These are phyloP conservation scores for Fundulus diaphanus DNA, from an alignment of 2,797 vertebrate genomes.

Conservation along the genomic window DNA sequence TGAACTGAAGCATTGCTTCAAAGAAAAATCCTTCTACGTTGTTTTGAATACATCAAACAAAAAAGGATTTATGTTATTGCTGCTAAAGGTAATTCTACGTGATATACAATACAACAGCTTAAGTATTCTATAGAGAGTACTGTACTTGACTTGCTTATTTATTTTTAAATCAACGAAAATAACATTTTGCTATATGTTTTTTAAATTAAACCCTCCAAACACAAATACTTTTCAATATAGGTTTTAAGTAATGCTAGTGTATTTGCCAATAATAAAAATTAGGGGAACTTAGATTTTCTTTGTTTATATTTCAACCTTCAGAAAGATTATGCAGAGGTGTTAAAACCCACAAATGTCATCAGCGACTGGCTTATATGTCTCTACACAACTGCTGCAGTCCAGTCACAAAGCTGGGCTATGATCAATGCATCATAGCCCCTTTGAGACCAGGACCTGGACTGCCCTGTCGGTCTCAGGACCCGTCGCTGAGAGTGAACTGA, in stretches of 20 bases:
- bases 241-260: background rate
- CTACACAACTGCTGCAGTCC: conserved; percentile 69
- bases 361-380: conserved; percentile 37
- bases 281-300: background rate
- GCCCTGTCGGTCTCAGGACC: conserved; percentile 89
- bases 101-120: no score
- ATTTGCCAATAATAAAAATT: background rate
- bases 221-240: background rate
- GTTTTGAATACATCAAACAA: no score
- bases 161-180: background rate
- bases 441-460: conserved; percentile 83
- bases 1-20: background rate
- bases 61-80: background rate
- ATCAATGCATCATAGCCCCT: conserved; percentile 87
- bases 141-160: background rate
- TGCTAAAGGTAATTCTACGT: background rate
- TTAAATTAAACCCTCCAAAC: no score
- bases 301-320: background rate
- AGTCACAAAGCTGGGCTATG: conserved; percentile 83
- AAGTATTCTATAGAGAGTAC: background rate
- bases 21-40: background rate
- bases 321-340: conserved; percentile 64
- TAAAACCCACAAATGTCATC: conserved; percentile 31
- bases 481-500: conserved; percentile 82
- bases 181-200: no score